Percentiles rank a stretch among this genome's conserved stretches.
These are phyloP conservation scores for Hyaena hyaena DNA, from an alignment of 2,113 vertebrate species.

Conservation along the genomic window DNA sequence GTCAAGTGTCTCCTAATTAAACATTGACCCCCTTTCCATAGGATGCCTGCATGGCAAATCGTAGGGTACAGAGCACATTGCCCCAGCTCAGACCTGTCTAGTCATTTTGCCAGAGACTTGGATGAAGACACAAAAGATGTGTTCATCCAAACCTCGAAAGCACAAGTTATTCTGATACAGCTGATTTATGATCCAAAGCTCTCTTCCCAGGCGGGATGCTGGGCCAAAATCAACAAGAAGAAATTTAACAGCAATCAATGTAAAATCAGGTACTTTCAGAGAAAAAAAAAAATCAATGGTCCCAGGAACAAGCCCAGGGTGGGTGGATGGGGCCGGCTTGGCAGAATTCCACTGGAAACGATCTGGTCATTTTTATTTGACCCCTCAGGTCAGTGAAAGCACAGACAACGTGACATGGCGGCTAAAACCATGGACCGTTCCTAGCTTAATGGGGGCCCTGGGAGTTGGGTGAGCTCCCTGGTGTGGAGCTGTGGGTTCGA, in stretches of 20 bases:
- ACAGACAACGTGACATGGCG: background rate
- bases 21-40: background rate
- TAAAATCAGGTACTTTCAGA: conserved; percentile 55
- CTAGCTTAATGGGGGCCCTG: background rate
- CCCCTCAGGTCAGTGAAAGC: background rate
- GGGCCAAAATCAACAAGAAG: conserved; percentile 64
- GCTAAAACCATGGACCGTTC: background rate
- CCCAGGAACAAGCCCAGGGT: background rate
- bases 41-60: background rate
- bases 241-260: conserved; percentile 63
- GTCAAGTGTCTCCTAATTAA: background rate
- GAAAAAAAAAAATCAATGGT: conserved; percentile 21
- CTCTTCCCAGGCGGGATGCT: background rate
- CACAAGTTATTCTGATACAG: background rate
- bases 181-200: conserved; percentile 57
- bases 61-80: background rate
- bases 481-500: background rate
- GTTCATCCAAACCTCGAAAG: conserved; percentile 54
- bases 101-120: background rate
- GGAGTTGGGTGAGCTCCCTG: background rate
- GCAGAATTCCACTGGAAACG: background rate
- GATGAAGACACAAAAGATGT: background rate
- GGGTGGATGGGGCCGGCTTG: background rate
- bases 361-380: conserved; percentile 40
- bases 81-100: background rate